These are phyloP conservation scores for Platalea minor DNA, from an alignment of 2,797 vertebrate genomes.

Conservation along the genomic window DNA sequence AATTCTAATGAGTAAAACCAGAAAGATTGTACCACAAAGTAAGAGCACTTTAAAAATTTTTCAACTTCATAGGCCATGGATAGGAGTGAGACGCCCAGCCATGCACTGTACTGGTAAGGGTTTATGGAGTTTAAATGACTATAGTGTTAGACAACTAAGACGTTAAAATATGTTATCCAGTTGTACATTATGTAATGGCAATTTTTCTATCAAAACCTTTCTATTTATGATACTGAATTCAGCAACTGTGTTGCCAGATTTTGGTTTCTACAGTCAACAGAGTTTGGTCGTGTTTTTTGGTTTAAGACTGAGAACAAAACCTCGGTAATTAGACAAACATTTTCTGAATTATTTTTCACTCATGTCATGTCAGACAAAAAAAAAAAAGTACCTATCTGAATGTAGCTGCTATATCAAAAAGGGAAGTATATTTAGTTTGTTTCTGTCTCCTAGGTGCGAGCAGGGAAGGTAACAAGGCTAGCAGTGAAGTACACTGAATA, in stretches of 20 bases:
- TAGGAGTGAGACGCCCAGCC: neutral
- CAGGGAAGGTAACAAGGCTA: neutral
- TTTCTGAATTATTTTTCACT: neutral
- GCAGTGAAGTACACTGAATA: neutral
- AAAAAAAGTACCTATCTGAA: neutral
- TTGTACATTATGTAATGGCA: neutral
- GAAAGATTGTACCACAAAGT: neutral
- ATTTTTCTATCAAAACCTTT: neutral
- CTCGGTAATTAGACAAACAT: neutral
- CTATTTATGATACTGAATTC: neutral
- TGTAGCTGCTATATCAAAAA: neutral
- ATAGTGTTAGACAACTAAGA: neutral
- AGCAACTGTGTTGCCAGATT: neutral
- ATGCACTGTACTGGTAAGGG: neutral
- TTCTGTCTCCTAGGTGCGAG: neutral
- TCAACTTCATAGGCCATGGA: neutral
- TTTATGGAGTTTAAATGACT: neutral
- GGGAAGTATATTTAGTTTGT: neutral
- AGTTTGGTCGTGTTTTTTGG: neutral
- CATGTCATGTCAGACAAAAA: neutral
- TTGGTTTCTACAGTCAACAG: neutral
- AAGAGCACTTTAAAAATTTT: neutral
- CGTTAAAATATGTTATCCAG: neutral
- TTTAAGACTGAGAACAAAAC: neutral
- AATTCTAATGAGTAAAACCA: neutral